phyloP scores from a whole-genome alignment of 2,888 invertebrate genomes.

The Sericinus montela region DNA sequence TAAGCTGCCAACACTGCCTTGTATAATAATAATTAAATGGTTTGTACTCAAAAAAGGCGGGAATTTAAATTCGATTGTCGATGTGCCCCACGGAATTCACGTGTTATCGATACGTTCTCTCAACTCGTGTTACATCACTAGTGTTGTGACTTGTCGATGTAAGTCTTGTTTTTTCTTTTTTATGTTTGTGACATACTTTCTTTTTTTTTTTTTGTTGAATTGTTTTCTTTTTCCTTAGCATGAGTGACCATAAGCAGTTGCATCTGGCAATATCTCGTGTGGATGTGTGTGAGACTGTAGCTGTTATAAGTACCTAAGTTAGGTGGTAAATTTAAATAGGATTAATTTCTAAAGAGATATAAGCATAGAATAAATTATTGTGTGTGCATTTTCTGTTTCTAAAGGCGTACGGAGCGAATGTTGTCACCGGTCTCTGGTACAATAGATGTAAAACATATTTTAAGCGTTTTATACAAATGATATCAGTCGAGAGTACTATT shows the following conservation, averaged over 20 bases:
- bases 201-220: slow-evolving; percentile 18
- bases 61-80: too few species aligned
- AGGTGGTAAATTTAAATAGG: slow-evolving; percentile 67
- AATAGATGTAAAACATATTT: slow-evolving; percentile 67
- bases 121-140: slow-evolving; percentile 35
- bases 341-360: slow-evolving; percentile 61
- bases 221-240: slow-evolving; percentile 43
- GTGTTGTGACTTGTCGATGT: slow-evolving; percentile 28
- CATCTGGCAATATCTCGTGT: slow-evolving; percentile 33
- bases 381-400: slow-evolving; percentile 75
- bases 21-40: neutral
- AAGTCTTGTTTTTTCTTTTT: slow-evolving; percentile 34
- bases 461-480: slow-evolving; percentile 74
- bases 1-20: neutral
- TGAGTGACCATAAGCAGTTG: slow-evolving; percentile 46
- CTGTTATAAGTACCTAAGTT: slow-evolving; percentile 64
- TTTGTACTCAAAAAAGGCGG: too few species aligned
- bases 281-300: slow-evolving; percentile 57
- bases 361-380: slow-evolving; percentile 75
- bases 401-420: slow-evolving; percentile 52
- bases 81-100: neutral
- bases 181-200: slow-evolving; percentile 29
- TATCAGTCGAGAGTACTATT: slow-evolving; percentile 75
- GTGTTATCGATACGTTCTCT: slow-evolving; percentile 5
- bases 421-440: slow-evolving; percentile 58